Conservation (phyloP, 2,888 invertebrate species). For the Tubulanus polymorphus region DNA sequence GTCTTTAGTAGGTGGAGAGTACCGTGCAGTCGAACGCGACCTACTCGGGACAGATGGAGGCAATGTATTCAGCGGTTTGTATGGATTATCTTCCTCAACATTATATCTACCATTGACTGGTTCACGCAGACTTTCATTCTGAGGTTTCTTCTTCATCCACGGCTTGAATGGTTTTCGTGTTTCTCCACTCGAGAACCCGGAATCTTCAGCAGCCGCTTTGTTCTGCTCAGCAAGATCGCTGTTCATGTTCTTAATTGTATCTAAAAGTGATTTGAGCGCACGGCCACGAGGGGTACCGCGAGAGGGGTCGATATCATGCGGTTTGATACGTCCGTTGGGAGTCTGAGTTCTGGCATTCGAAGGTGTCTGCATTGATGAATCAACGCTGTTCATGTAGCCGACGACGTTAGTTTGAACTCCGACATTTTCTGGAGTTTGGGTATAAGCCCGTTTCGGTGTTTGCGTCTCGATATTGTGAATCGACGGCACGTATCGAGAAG, state of each 20-base stretch:
- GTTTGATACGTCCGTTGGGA: neutral
- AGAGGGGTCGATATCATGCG: neutral
- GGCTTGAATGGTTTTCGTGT: too few relatives aligned
- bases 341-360: neutral
- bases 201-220: constrained; percentile 20
- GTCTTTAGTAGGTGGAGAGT: too few relatives aligned
- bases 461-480: constrained; percentile 23
- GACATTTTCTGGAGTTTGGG: constrained; percentile 23
- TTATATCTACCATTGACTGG: too few relatives aligned
- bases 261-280: neutral
- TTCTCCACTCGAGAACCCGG: neutral
- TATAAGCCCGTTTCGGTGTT: constrained; percentile 28
- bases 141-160: too few relatives aligned
- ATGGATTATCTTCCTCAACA: too few relatives aligned
- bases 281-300: neutral
- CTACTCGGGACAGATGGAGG: too few relatives aligned
- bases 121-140: too few relatives aligned
- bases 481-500: neutral
- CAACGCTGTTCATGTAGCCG: neutral
- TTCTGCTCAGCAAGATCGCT: constrained; percentile 26
- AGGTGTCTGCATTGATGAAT: neutral
- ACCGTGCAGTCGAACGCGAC: too few relatives aligned
- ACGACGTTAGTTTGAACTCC: neutral
- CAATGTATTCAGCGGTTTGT: too few relatives aligned
- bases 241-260: constrained; percentile 27